Base-by-base conservation (phyloP, 2,888 invertebrate genomes). In the Muschampia plurimacula region DNA sequence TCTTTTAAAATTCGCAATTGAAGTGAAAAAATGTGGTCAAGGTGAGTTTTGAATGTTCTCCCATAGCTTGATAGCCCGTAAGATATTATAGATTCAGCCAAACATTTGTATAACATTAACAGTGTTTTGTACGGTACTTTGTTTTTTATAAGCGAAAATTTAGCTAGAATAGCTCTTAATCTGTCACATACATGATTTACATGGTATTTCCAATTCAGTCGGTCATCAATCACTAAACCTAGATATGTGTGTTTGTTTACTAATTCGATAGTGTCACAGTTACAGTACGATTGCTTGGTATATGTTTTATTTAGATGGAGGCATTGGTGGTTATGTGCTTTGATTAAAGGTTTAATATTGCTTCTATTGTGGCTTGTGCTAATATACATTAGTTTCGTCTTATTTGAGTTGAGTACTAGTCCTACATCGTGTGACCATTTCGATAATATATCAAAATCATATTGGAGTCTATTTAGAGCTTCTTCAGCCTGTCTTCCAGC, bases 221-320 rank as follows among this genome's bases (percentile, higher is more conserved):
- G 55, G 6, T 59, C 66, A 49, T 77, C 73, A 10, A 77, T 73
- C 8, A 57, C 44, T 46, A 77, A 36, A n/a, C 73, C 75, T n/a
- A 75, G 52, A 32, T 76, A 76, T 4, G 62, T 73, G 32, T 73
- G 74, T 12, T 52, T 63, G 5, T 71, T 59, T 12, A 74, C 74
- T 13, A 49, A 4, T 55, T 73, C 69, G 13, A 76, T 65, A 12
- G 28, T 10, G 1, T 69, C 49, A 22, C 75, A 76, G 1, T 46
- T 52, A 32, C 76, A 75, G 1, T 1, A 1, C 12, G 6, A 4
- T 22, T 0, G 75, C 78, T 32, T 60, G 8, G 39, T 39, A 39
- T 32, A 77, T 77, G n/a, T 44, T 76, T 59, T 32, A 12, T 59
- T 28, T 32, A 13, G 9, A 76, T 55, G 72, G 78, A 79, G 79